Evolutionary conservation across 2,113 vertebrate species (phyloP), one percentile per base, ranked within the genome.

Genomic region (Haemorhous mexicanus): DNA sequence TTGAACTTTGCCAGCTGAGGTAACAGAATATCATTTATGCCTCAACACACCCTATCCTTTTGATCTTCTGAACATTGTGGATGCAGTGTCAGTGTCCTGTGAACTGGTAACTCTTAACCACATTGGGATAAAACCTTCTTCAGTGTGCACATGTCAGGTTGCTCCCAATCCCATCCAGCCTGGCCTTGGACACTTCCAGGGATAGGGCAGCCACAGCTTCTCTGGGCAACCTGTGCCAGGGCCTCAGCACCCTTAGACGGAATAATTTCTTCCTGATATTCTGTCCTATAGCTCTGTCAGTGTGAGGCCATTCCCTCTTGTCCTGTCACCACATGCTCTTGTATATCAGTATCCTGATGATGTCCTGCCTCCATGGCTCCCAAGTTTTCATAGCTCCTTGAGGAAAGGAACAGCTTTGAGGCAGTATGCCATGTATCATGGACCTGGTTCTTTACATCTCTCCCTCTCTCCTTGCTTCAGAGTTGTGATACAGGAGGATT

Each of bases 121-220:
- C 3, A 0, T 11, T 5, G 0, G 32, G 32, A 67, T 68, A 44
- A 55, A 76, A 33, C 2, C 0, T 59, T 13, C 10, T 67, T 56
- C 21, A 23, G 5, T 27, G 18, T 85, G 15, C 35, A 39, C 14
- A 37, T 43, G 27, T 20, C 22, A 56, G 10, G 1, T 16, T 56
- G 24, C 12, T 66, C 43, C 1, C 0, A 37, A 46, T 2, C 14
- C 24, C 11, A 10, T 77, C 32, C 37, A 61, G 0, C 46, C 46
- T 52, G 53, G 53, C 33, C 27, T 37, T 2, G 37, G 2, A 32
- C 53, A 18, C 33, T 44, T 0, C 26, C 63, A 52, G 53, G 27
- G 27, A 37, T 52, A 7, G 22, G 22, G 6, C 53, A 77, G 53
- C 22, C 84, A 37, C 63, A 44, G 53, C 53, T 33, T 1, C 27